Percentiles rank a stretch among this genome's conserved stretches.
These are phyloP conservation scores for Leucophenga montana DNA, from an alignment of 2,888 invertebrate genomes.

Conservation along the genomic window DNA sequence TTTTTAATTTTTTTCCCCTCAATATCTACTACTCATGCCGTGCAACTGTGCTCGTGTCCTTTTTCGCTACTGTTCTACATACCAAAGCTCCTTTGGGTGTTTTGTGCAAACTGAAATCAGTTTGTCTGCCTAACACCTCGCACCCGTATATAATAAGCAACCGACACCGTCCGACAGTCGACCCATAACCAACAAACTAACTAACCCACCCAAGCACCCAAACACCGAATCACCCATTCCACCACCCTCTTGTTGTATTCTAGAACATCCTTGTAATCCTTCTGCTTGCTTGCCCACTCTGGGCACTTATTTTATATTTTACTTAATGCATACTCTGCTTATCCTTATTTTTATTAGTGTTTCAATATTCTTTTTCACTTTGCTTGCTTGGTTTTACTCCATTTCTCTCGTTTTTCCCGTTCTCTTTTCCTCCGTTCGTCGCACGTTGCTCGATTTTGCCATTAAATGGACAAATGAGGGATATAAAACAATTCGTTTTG, in stretches of 20 bases:
- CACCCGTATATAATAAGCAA: not conserved
- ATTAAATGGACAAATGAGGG: slow-evolving; percentile 71
- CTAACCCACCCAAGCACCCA: not conserved
- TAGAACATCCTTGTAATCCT: not conserved
- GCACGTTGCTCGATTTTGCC: slow-evolving; percentile 61
- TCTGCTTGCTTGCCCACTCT: slow-evolving; percentile 11
- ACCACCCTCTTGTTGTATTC: not conserved
- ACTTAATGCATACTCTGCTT: slow-evolving; percentile 68
- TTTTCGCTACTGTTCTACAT: not conserved
- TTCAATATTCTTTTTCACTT: slow-evolving; percentile 68
- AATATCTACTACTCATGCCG: too few species aligned
- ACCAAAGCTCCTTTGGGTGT: not conserved
- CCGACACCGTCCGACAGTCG: not conserved
- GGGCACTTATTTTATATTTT: slow-evolving; percentile 65
- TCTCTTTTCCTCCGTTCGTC: slow-evolving; percentile 34
- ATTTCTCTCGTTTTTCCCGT: slow-evolving; percentile 42
- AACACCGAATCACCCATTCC: not conserved
- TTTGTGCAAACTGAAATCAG: slow-evolving; percentile 26
- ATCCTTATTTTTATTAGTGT: slow-evolving; percentile 68
- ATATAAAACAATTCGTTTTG: slow-evolving; percentile 71
- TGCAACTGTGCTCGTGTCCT: too few species aligned
- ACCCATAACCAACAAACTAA: not conserved
- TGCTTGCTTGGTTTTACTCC: slow-evolving; percentile 58
- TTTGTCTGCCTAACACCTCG: slow-evolving; percentile 32
- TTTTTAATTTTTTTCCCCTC: slow-evolving; percentile 19